Evolutionary conservation across 1,140 invertebrate species (phyloP).

Genomic region (Bombus waltoni): DNA sequence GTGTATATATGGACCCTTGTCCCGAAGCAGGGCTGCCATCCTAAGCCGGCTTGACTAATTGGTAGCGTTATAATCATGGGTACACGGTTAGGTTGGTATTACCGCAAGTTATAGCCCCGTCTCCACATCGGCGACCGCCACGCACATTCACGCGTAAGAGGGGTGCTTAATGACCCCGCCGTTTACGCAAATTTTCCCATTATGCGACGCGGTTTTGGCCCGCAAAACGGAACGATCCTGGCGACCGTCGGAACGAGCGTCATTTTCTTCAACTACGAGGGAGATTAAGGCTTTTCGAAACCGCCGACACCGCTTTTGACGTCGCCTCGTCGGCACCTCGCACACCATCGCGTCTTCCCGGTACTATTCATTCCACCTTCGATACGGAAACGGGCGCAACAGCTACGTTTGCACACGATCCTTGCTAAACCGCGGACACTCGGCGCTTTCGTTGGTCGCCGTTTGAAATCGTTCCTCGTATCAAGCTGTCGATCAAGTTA

Average conservation of each 20-base stretch:
- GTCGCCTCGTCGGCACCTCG: neutral
- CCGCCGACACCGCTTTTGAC: constrained; percentile 32
- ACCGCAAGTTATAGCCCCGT: constrained; percentile 82
- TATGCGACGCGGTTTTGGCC: constrained; percentile 80
- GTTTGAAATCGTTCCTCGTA: neutral
- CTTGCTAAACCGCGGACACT: neutral
- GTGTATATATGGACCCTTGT: constrained; percentile 60
- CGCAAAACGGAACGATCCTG: constrained; percentile 76
- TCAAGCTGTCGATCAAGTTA: neutral
- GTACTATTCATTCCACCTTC: neutral
- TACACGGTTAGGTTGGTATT: constrained; percentile 83
- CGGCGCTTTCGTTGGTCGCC: neutral
- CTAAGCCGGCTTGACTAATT: constrained; percentile 83
- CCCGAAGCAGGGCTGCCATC: constrained; percentile 76
- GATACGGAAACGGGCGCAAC: neutral
- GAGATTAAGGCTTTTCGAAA: constrained; percentile 45
- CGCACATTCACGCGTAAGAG: constrained; percentile 72
- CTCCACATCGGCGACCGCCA: constrained; percentile 66
- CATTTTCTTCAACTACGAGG: constrained; percentile 64
- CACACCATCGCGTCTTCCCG: neutral
- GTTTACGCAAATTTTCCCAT: constrained; percentile 84
- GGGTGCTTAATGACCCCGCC: constrained; percentile 80
- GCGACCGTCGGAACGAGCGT: constrained; percentile 70
- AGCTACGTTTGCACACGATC: neutral
- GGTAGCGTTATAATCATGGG: constrained; percentile 83